A percentile compares a stretch with the other conserved stretches of the same genome.
Evolutionary conservation across 1,140 invertebrate species (phyloP).

Genomic region (Pomacea maculata): DNA sequence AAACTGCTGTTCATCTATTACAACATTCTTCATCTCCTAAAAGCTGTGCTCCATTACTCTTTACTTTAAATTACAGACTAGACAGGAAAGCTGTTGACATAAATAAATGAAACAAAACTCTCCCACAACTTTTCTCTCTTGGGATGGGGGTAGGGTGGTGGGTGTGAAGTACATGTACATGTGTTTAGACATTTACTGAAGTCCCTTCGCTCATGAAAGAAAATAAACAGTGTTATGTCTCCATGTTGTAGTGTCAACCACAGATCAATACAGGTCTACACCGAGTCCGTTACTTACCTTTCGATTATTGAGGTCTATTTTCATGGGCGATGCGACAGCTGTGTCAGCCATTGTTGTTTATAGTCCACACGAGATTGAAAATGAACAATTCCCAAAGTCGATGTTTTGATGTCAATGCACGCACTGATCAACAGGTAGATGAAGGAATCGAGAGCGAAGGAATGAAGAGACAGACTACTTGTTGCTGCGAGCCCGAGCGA

Average conservation of each 20-base stretch:
- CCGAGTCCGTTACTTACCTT: conserved; percentile 19
- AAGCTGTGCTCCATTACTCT: neutral
- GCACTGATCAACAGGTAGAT: neutral
- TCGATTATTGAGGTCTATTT: conserved; percentile 24
- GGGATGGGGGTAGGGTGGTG: too few relatives aligned
- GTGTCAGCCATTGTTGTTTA: conserved; percentile 14
- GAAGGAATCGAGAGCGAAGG: conserved; percentile 2
- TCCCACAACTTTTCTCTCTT: neutral
- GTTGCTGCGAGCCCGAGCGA: neutral
- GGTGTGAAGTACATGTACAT: too few relatives aligned
- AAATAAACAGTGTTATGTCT: too few relatives aligned
- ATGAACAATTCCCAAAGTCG: neutral
- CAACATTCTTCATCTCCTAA: neutral
- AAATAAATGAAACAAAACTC: neutral
- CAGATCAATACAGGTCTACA: too few relatives aligned
- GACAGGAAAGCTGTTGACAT: neutral
- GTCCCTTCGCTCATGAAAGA: too few relatives aligned
- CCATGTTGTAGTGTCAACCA: too few relatives aligned
- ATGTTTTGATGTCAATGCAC: neutral
- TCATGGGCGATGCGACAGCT: conserved; percentile 12
- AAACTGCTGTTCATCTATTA: neutral
- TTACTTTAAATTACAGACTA: neutral
- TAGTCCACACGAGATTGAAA: neutral
- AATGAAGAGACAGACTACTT: conserved; percentile 12
- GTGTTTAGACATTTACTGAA: too few relatives aligned